phyloP scores from a whole-genome alignment of 2,113 vertebrate genomes.

The Pterocles gutturalis region DNA sequence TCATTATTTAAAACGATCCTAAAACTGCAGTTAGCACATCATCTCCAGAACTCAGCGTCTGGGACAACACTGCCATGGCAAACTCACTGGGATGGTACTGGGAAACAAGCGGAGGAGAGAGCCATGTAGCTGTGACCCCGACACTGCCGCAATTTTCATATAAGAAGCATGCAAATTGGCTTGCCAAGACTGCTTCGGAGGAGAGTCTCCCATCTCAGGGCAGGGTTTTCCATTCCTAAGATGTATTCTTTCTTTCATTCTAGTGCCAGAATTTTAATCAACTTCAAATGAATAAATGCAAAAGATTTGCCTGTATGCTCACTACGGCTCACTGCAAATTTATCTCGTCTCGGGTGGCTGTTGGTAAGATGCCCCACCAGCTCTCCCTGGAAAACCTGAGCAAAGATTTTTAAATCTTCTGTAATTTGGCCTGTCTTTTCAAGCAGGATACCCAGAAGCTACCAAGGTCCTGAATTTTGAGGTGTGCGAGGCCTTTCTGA shows the following conservation, averaged over 20 bases:
- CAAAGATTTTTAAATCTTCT: background rate
- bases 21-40: background rate
- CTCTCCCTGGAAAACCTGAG: constrained; percentile 2
- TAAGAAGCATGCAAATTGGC: background rate
- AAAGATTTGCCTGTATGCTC: background rate
- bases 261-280: constrained; percentile 1
- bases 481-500: background rate
- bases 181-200: background rate
- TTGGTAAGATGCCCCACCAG: background rate
- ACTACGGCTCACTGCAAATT: background rate
- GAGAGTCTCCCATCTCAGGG: background rate
- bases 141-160: background rate
- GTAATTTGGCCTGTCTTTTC: background rate
- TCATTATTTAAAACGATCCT: background rate
- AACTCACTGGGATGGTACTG: background rate
- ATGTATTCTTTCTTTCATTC: constrained; percentile 10
- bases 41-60: background rate
- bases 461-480: background rate
- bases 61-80: background rate
- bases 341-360: background rate
- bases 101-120: background rate
- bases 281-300: background rate
- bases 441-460: background rate
- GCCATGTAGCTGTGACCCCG: background rate
- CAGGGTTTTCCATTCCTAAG: constrained; percentile 13